Evolutionary conservation across 2,888 invertebrate species (phyloP), one percentile per base, ranked within the genome.

Genomic region (Euplexia lucipara): DNA sequence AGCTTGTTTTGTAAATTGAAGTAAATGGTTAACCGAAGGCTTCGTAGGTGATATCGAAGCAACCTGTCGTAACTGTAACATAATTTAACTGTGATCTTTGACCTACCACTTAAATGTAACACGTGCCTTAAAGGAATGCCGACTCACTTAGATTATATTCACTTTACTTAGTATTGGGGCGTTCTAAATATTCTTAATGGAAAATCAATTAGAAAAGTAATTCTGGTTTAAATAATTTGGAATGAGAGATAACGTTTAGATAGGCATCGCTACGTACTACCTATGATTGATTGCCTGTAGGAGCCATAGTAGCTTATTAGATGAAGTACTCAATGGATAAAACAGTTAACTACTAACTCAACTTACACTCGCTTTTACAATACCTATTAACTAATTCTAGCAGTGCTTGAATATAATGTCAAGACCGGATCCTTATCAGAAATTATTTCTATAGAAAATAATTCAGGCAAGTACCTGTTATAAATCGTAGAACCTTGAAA

Each of bases 41-140:
- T 52, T 64, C 12, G 48, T 45, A 45, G 48, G 22, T 42, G 48
- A 30, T 20, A 61, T 35, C 39, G 30, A 32, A 61, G 26, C 10
- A 65, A 68, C 56, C 47, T 69, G 58, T 61, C 63, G 59, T 26
- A 47, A 51, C 41, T 42, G 34, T 51, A 34, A 48, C 54, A 60
- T 34, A 56, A 65, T 18, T 68, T 72, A 59, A 61, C 10, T 41
- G 49, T 56, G 71, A 66, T 68, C 74, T 78, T 69, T 69, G 35
- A 70, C 49, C 69, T 16, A 52, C 30, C 67, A 75, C 68, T 78
- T 71, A 68, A 62, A 47, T 48, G n/a, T n/a, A 45, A 71, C 48
- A 62, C 9, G 49, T 12, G 20, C 42, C 20, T 66, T 72, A 69
- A 57, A 47, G 5, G 9, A 20, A 20, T 18, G 18, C 77, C 63